Conservation (phyloP, 2,113 vertebrate species). For the Anhinga anhinga region DNA sequence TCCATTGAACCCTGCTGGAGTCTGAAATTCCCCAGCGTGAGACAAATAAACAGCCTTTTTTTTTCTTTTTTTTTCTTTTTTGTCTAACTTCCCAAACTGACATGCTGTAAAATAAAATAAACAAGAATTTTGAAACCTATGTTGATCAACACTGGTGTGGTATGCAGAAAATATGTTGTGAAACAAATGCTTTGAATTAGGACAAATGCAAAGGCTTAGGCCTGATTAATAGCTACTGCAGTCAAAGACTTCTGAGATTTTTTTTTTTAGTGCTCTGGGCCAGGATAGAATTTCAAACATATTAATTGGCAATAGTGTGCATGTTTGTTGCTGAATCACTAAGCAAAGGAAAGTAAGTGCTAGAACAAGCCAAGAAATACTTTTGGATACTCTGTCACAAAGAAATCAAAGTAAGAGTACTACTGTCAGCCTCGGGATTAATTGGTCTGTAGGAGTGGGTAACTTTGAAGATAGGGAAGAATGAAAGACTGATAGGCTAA, state of each 20-base stretch:
- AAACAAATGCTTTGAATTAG: constrained; percentile 61
- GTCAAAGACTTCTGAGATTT: constrained; percentile 45
- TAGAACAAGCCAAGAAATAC: constrained; percentile 55
- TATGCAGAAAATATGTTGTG: constrained; percentile 51
- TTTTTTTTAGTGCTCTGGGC: constrained; percentile 16
- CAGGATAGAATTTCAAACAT: constrained; percentile 64
- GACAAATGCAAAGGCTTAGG: constrained; percentile 48
- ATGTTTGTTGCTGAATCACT: constrained; percentile 57
- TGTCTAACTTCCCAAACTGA: constrained; percentile 49
- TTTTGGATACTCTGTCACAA: constrained; percentile 44
- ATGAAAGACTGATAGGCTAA: neutral
- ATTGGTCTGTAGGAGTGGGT: neutral
- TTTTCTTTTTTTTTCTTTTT: neutral
- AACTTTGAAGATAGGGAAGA: constrained; percentile 33
- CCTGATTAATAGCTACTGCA: constrained; percentile 49
- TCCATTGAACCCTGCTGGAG: constrained; percentile 33
- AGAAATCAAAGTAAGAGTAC: constrained; percentile 42
- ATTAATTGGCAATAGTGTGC: constrained; percentile 60
- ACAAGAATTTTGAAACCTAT: constrained; percentile 44
- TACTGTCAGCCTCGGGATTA: constrained; percentile 26
- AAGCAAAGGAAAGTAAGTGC: constrained; percentile 49
- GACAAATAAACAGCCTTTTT: constrained; percentile 47
- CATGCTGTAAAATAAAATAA: constrained; percentile 38
- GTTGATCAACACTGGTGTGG: constrained; percentile 36
- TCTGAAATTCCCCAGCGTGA: constrained; percentile 31